Base-by-base conservation (phyloP, 2,888 invertebrate species). In the Erebia palarica region DNA sequence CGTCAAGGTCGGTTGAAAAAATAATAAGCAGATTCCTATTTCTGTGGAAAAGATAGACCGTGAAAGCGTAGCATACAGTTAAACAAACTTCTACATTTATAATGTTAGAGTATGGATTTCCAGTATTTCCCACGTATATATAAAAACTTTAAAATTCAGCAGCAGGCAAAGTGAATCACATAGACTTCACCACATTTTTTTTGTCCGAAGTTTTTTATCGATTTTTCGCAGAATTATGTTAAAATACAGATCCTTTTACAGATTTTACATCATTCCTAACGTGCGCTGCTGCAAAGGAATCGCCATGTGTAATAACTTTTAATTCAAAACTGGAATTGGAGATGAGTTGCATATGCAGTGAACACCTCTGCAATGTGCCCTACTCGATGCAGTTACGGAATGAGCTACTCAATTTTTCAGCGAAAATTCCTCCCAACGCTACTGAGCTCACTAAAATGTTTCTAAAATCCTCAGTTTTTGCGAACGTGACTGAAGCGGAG, bases 361-460 rank as follows among this genome's bases (percentile, higher is more conserved):
- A 78, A 21, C 79, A 83, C 67, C 83, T 86, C 76, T 92, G 92
- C 84, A 92, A 91, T 80, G 81, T 81, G 71, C 89, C 88, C 13
- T 89, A 88, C 78, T 78, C 86, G 27, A 64, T 75, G 63, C 77
- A 84, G 75, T 76, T 90, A 72, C 82, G 79, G 67, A 82, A 82
- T 73, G 83, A 87, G 75, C 81, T 92, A 60, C 76, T 84, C 58
- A 86, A 88, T 77, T 86, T 88, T 78, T 82, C 84, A 76, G 72
- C 77, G 13, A 76, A 76, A 68, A 70, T 70, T 44, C 74, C 74
- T 47, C 72, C 78, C 51, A 83, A 79, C 73, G 82, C 79, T 71
- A 80, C 73, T 59, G 81, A 85, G 72, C 77, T 86, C 57, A 84
- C 81, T 51, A 82, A 84, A 74, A 77, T 72, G 63, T 87, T 89